Evolutionary conservation across 2,113 vertebrate genomes (phyloP).

Genomic region (Macaca mulatta): DNA sequence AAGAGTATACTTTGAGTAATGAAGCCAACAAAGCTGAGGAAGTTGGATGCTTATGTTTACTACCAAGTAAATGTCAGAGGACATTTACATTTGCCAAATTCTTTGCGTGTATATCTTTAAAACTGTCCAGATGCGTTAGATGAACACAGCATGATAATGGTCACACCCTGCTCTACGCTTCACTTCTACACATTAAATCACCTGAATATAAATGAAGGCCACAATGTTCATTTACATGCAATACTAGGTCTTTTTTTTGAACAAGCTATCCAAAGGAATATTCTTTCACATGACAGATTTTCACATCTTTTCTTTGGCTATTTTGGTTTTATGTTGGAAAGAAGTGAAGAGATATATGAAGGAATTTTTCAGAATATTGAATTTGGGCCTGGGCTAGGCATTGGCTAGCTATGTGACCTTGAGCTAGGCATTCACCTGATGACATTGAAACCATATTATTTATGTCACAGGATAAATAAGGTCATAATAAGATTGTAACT

Average conservation of each 20-base stretch:
- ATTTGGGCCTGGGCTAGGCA: not conserved
- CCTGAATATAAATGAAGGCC: not conserved
- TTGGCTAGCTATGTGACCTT: not conserved
- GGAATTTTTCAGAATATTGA: not conserved
- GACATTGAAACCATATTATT: not conserved
- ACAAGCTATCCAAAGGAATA: constrained; percentile 29
- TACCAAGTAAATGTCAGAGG: not conserved
- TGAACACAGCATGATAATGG: not conserved
- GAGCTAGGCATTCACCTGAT: not conserved
- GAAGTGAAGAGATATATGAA: not conserved
- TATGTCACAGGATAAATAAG: not conserved
- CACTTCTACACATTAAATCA: not conserved
- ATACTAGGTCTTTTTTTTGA: not conserved
- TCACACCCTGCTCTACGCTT: not conserved
- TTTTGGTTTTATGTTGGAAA: constrained; percentile 8
- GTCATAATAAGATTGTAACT: not conserved
- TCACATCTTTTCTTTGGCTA: not conserved
- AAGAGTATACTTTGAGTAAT: not conserved
- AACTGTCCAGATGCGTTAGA: not conserved
- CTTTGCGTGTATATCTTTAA: not conserved
- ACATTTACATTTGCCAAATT: not conserved
- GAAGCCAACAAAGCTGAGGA: constrained; percentile 1
- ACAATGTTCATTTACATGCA: not conserved
- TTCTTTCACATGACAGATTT: not conserved
- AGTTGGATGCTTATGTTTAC: not conserved